These are phyloP conservation scores for Myanophis thanlyinensis DNA, from an alignment of 2,113 vertebrate species.

Conservation along the genomic window DNA sequence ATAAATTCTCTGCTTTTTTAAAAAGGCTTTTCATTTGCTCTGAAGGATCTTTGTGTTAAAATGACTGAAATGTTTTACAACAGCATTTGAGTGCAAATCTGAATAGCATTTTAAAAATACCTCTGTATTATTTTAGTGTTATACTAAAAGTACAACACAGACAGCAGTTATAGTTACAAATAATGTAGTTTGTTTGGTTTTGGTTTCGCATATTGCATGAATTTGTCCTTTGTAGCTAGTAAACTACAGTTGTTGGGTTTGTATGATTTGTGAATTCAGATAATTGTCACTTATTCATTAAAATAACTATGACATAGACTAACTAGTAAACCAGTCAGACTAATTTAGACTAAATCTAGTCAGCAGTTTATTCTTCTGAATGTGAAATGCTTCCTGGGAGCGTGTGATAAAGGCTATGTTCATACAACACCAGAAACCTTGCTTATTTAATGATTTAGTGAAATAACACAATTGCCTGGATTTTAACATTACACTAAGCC, in stretches of 20 bases:
- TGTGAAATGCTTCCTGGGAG: background rate
- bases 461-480: background rate
- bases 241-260: background rate
- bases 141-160: background rate
- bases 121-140: background rate
- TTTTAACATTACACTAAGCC: background rate
- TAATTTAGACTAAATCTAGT: background rate
- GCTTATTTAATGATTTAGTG: background rate
- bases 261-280: background rate
- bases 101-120: background rate
- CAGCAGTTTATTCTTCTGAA: background rate
- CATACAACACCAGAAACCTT: background rate
- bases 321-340: background rate
- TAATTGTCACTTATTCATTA: background rate
- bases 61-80: background rate
- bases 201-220: background rate
- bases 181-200: background rate
- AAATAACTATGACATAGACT: background rate
- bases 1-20: background rate
- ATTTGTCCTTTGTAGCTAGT: background rate
- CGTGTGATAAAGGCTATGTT: background rate
- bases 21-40: background rate
- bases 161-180: background rate
- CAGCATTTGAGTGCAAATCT: background rate
- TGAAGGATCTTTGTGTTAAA: background rate